These are phyloP conservation scores for Penaeus indicus DNA, from an alignment of 1,140 invertebrate genomes.

Conservation along the genomic window DNA sequence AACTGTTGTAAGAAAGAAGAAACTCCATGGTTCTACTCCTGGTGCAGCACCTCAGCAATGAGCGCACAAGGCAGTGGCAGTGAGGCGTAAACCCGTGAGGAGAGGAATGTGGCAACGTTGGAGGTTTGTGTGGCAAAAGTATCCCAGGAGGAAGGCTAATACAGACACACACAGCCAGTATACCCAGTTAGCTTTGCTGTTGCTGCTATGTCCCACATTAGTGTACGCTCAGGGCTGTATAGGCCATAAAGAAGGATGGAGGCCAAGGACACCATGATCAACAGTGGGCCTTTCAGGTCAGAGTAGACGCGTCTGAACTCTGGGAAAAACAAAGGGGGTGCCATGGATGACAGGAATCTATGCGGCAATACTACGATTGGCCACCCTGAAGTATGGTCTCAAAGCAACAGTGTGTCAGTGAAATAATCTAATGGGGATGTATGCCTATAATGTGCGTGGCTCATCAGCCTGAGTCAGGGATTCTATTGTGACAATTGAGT, in stretches of 20 bases:
- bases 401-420: neutral
- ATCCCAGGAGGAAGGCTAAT: conserved; percentile 37
- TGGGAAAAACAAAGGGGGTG: conserved; percentile 43
- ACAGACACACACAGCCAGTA: conserved; percentile 46
- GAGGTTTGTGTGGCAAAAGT: conserved; percentile 34
- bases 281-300: conserved; percentile 45
- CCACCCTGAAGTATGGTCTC: conserved; percentile 22
- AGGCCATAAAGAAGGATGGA: conserved; percentile 47
- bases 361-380: conserved; percentile 33
- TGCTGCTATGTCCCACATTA: conserved; percentile 23
- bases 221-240: conserved; percentile 33
- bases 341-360: conserved; percentile 38
- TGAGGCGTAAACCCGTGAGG: conserved; percentile 49
- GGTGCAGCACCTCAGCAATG: conserved; percentile 49
- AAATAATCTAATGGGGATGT: neutral
- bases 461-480: conserved; percentile 26
- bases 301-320: conserved; percentile 42
- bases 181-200: conserved; percentile 33
- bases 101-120: conserved; percentile 30
- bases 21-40: conserved; percentile 40
- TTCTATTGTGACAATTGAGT: conserved; percentile 43
- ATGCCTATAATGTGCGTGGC: neutral
- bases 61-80: conserved; percentile 48
- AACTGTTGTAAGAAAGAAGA: conserved; percentile 48
- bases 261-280: conserved; percentile 21